These are phyloP conservation scores for Phataginus tetradactyla DNA, from an alignment of 2,797 vertebrate genomes.

Conservation along the genomic window DNA sequence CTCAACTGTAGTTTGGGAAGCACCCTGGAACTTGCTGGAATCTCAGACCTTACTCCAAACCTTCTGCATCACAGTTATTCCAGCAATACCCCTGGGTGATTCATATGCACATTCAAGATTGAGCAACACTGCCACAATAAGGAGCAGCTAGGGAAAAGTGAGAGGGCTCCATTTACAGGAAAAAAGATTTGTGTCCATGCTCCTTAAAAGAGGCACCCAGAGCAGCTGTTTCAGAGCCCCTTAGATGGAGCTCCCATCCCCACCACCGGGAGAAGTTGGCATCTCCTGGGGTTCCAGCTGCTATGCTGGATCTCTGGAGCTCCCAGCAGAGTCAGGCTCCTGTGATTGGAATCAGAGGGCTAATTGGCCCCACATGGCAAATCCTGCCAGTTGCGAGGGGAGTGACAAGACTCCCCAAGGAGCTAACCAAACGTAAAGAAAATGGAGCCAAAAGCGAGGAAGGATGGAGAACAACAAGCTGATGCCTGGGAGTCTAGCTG, in stretches of 20 bases:
- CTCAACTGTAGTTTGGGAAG: not conserved
- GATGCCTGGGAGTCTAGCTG: constrained; percentile 44
- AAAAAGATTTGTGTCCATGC: not conserved
- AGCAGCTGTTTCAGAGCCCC: constrained; percentile 11
- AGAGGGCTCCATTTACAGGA: constrained; percentile 29
- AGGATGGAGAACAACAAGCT: constrained; percentile 17
- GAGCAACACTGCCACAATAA: not conserved
- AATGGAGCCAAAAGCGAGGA: constrained; percentile 62
- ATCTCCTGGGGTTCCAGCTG: constrained; percentile 42
- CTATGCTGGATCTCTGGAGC: constrained; percentile 51
- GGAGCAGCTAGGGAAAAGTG: not conserved
- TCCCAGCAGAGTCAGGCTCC: constrained; percentile 56
- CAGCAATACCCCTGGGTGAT: not conserved
- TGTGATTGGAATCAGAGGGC: constrained; percentile 63
- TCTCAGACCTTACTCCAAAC: constrained; percentile 23
- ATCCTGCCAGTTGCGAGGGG: constrained; percentile 60
- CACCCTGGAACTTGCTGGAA: constrained; percentile 14
- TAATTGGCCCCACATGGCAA: constrained; percentile 67
- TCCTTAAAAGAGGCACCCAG: not conserved
- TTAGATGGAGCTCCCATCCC: not conserved
- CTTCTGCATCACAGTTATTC: constrained; percentile 11
- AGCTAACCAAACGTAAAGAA: constrained; percentile 71
- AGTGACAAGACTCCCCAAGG: constrained; percentile 72
- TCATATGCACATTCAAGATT: not conserved
- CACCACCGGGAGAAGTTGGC: not conserved